Conservation (phyloP, 2,888 invertebrate species). For the Sussaba pulchella region DNA sequence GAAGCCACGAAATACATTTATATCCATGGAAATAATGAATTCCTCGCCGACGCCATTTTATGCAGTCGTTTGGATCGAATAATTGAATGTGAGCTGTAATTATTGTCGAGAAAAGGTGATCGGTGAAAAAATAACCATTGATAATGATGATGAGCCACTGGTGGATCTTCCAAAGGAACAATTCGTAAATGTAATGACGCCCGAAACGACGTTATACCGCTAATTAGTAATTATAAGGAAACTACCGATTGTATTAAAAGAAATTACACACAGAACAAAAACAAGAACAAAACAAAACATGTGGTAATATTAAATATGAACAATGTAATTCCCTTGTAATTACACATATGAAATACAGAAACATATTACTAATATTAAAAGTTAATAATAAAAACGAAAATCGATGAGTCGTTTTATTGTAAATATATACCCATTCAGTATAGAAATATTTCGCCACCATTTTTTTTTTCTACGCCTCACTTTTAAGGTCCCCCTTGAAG, state of each 20-base stretch:
- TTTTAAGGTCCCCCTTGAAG: too few species aligned
- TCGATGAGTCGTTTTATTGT: constrained; percentile 1
- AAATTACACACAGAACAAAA: constrained; percentile 47
- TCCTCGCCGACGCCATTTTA: constrained; percentile 61
- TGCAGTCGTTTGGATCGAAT: constrained; percentile 56
- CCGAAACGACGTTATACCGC: constrained; percentile 64
- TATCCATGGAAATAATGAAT: constrained; percentile 1
- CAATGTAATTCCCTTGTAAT: constrained; percentile 78
- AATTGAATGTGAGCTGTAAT: constrained; percentile 58
- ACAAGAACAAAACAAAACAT: constrained; percentile 55
- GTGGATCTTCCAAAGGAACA: constrained; percentile 68
- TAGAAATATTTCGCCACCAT: too few species aligned
- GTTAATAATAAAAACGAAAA: constrained; percentile 72
- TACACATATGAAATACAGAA: constrained; percentile 78
- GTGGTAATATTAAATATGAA: constrained; percentile 71
- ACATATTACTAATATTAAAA: constrained; percentile 76
- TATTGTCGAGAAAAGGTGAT: constrained; percentile 54
- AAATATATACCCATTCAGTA: too few species aligned
- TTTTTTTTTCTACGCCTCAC: too few species aligned
- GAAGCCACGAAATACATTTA: constrained; percentile 2
- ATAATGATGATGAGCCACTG: constrained; percentile 62
- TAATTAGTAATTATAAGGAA: constrained; percentile 68
- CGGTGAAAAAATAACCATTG: constrained; percentile 35
- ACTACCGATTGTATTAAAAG: constrained; percentile 68
- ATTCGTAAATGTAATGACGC: constrained; percentile 65